Conservation (phyloP, 2,797 vertebrate genomes). For the Zenarchopterus dispar region DNA sequence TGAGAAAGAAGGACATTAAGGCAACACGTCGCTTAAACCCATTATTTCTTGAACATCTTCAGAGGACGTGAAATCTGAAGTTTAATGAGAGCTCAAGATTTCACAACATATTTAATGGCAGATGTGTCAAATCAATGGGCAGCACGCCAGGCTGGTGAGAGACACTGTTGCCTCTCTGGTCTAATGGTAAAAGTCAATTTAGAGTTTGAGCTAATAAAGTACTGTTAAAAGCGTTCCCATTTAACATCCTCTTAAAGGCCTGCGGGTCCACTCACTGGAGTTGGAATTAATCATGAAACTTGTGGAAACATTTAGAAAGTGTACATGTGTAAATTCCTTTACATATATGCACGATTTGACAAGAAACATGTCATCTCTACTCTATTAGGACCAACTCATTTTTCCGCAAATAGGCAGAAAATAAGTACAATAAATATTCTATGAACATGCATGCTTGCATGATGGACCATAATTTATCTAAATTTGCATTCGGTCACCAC, state of each 20-base stretch:
- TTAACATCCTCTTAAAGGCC: slow-evolving; percentile 54
- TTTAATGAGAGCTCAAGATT: slow-evolving; percentile 63
- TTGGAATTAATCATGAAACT: slow-evolving; percentile 54
- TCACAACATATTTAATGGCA: slow-evolving; percentile 56
- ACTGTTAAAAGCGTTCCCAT: slow-evolving; percentile 61
- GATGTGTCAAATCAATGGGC: slow-evolving; percentile 67
- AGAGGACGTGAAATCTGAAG: slow-evolving; percentile 31
- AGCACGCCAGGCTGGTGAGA: slow-evolving; percentile 48
- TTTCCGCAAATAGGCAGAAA: too few relatives aligned
- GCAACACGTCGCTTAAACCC: slow-evolving; percentile 56
- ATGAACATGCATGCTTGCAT: too few relatives aligned
- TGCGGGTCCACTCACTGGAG: slow-evolving; percentile 48
- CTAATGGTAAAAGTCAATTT: slow-evolving; percentile 63
- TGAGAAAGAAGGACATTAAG: slow-evolving; percentile 63
- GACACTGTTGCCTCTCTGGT: slow-evolving; percentile 40
- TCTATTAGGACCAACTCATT: neutral
- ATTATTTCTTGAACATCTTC: slow-evolving; percentile 70
- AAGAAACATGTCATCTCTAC: slow-evolving; percentile 22
- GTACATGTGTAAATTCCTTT: slow-evolving; percentile 34
- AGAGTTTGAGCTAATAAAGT: slow-evolving; percentile 60
- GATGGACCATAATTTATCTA: too few relatives aligned
- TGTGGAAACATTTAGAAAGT: slow-evolving; percentile 47
- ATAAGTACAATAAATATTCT: too few relatives aligned
- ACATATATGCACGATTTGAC: slow-evolving; percentile 23
- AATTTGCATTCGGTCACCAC: too few relatives aligned